Evolutionary conservation across 2,113 vertebrate species (phyloP).

Genomic region (Nicator chloris): DNA sequence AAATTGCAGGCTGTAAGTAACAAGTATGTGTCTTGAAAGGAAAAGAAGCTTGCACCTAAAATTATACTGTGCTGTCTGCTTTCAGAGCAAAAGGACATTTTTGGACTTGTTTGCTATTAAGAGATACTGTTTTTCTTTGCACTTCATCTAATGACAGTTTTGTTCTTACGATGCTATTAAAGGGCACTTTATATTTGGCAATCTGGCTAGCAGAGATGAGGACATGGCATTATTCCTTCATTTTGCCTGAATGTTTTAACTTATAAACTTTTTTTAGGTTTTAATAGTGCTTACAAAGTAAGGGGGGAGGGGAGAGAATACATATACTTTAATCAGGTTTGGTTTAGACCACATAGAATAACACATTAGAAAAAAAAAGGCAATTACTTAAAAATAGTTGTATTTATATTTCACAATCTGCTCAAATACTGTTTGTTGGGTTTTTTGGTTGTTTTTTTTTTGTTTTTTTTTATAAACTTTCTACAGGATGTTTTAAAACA

Average conservation of each 20-base stretch:
- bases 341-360: slow-evolving; percentile 71
- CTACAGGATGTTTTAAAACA: slow-evolving; percentile 78
- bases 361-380: slow-evolving; percentile 75
- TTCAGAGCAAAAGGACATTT: slow-evolving; percentile 40
- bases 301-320: slow-evolving; percentile 24
- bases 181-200: slow-evolving; percentile 51
- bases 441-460: not conserved
- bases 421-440: slow-evolving; percentile 74
- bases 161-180: slow-evolving; percentile 33
- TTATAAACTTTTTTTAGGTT: not conserved
- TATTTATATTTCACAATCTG: slow-evolving; percentile 83
- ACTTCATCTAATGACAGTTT: slow-evolving; percentile 41
- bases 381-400: slow-evolving; percentile 82
- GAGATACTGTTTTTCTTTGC: not conserved
- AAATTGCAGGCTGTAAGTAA: slow-evolving; percentile 54
- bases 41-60: slow-evolving; percentile 51
- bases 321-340: slow-evolving; percentile 64
- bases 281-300: slow-evolving; percentile 64
- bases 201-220: slow-evolving; percentile 24
- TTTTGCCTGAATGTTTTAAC: slow-evolving; percentile 20
- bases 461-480: slow-evolving; percentile 74
- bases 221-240: slow-evolving; percentile 34
- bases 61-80: slow-evolving; percentile 26
- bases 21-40: slow-evolving; percentile 40
- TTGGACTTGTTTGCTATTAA: not conserved